Evolutionary conservation across 2,888 invertebrate species (phyloP), one percentile per base, ranked within the genome.

Genomic region (Xestia sexstrigata): DNA sequence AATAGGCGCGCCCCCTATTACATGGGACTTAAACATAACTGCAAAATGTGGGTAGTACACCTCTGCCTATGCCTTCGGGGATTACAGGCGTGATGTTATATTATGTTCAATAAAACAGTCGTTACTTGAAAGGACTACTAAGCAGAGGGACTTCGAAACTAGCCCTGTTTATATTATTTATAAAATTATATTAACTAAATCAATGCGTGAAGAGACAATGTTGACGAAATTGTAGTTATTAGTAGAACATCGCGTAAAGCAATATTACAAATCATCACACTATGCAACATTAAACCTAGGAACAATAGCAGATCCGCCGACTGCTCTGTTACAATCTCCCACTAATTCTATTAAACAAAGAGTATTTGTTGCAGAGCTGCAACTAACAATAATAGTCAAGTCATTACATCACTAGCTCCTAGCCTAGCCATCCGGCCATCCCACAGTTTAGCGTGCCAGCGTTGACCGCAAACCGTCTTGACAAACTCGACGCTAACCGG

Each of bases 401-500:
- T 70, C 49, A 70, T 79, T 72, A 67, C 67, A 26, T 72, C 52
- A 70, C n/a, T 47, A 81, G 63, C 35, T 62, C 47, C 52, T 7
- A 47, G 52, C 47, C 52, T 7, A 47, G 52, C 60, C 42, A 55
- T 60, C 63, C 62, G 35, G 52, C 52, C 49, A 55, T 65, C 63
- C 62, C 26, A 5, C 17, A 23, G 66, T 30, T 39, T 47, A 52
- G 60, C 26, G 26, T 26, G 65, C 70, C 72, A n/a, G 23, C 65
- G 23, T 52, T 63, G 35, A 69, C 78, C 83, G 52, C 77, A 60
- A 45, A 63, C 39, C 58, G 55, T 81, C 62, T 52, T n/a, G 55
- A 71, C 52, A 60, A 74, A 78, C 70, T 81, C 66, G 70, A 72
- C 47, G 71, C 67, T 75, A 71, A 82, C 70, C 70, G 65, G 55